Conservation (phyloP, 2,888 invertebrate genomes). For the Leptinotarsa peninsularis region DNA sequence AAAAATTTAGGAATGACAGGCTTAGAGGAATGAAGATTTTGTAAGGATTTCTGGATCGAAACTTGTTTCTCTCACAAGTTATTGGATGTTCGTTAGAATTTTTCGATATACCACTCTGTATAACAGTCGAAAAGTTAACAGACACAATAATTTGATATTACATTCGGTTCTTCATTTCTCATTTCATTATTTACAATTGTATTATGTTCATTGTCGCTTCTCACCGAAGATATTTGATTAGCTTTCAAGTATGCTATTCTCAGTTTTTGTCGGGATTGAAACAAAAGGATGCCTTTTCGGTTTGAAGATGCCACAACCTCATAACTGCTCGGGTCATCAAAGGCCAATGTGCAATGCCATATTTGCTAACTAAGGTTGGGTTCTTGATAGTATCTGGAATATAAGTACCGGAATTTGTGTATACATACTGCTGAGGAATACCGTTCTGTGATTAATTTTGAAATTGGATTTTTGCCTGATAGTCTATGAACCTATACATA, state of each 20-base stretch:
- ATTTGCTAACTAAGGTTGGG: constrained; percentile 19
- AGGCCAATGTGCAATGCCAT: constrained; percentile 20
- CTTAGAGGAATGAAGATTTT: too few species aligned
- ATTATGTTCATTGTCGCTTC: background rate
- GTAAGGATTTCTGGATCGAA: too few species aligned
- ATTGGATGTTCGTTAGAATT: too few species aligned
- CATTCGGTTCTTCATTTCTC: too few species aligned
- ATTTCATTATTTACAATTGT: too few species aligned
- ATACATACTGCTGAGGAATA: constrained; percentile 3
- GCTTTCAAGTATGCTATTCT: constrained; percentile 9
- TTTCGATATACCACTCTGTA: background rate
- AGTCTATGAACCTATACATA: background rate
- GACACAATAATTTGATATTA: background rate
- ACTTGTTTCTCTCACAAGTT: too few species aligned
- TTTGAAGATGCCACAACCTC: constrained; percentile 16
- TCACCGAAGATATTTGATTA: background rate
- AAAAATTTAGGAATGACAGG: too few species aligned
- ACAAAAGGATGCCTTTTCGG: constrained; percentile 14
- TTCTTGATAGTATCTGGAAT: constrained; percentile 13
- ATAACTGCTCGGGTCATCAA: constrained; percentile 15
- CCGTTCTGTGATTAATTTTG: constrained; percentile 9
- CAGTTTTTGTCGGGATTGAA: constrained; percentile 8
- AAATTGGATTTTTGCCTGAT: background rate
- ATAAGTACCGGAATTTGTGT: constrained; percentile 13
- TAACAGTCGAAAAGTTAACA: background rate